Evolutionary conservation across 2,797 vertebrate species (phyloP), one percentile per base, ranked within the genome.

Genomic region (Gymnothorax javanicus): DNA sequence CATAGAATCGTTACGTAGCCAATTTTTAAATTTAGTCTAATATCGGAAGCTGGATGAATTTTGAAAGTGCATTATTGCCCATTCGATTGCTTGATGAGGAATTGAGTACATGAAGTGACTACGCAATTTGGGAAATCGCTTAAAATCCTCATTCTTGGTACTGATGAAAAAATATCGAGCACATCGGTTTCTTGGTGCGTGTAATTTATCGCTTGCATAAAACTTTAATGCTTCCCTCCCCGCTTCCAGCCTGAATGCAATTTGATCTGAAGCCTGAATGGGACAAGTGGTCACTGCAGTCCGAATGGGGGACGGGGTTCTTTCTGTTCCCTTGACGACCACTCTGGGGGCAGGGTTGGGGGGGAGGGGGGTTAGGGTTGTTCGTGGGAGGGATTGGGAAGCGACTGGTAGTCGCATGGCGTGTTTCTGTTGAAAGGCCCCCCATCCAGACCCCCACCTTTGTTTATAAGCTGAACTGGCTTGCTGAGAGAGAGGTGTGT

Each of bases 391-490:
- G 7, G 23, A 23, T 77, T 52, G 13, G 33, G 33, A 64, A 23
- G 62, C 23, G n/a, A n/a, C 6, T 17, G 15, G 62, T 6, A 64
- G 62, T 75, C 27, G 33, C 27, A 43, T 73, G 25, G 33, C 69
- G 0, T 15, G 13, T 33, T 15, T 75, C 12, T 75, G 71, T 33
- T 43, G 69, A 71, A 71, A 75, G 12, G 11, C 52, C 77, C 71
- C 50, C 77, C 50, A 11, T 43, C 52, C 23, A 17, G 7, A 13
- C 52, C 77, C 77, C 77, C 7, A 17, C 73, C 33, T 77, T 50
- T 77, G 52, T 81, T 20, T 56, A 25, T 69, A 25, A 84, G 91
- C 89, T 89, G 90, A 91, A 89, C 87, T 90, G 91, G 89, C 89
- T 88, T 86, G 82, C 85, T 62, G 13, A 83, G 75, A 86, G 84